phyloP scores from a whole-genome alignment of 2,797 vertebrate genomes.

The Pyrrhura leucotis region DNA sequence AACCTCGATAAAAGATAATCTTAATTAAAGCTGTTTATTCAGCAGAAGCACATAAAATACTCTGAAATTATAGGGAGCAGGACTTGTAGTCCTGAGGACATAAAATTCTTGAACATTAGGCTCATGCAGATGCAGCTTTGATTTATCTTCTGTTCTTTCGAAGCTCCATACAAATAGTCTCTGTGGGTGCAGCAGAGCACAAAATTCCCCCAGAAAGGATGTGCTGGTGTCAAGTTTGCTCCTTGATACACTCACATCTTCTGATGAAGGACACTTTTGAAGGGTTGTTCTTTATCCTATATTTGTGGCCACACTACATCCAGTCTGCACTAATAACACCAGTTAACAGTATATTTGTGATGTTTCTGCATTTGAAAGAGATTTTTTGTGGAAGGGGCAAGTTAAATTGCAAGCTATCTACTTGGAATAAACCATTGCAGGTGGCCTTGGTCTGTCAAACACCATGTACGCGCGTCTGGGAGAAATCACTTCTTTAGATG shows the following conservation, averaged over 20 bases:
- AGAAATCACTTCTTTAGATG: conserved; percentile 88
- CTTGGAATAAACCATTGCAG: conserved; percentile 65
- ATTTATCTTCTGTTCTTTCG: not conserved
- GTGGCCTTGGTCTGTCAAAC: conserved; percentile 93
- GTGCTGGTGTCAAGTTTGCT: not conserved
- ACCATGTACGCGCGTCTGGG: conserved; percentile 93
- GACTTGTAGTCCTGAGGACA: not conserved
- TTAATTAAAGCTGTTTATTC: not conserved
- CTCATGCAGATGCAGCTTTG: not conserved
- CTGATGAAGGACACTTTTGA: not conserved
- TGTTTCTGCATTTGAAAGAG: not conserved
- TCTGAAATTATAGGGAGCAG: not conserved
- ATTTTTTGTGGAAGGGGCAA: not conserved
- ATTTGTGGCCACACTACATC: not conserved
- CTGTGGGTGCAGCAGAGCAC: not conserved
- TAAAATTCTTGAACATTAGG: not conserved
- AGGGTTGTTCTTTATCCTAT: not conserved
- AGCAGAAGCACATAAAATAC: not conserved
- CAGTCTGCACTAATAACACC: not conserved
- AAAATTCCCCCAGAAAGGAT: not conserved
- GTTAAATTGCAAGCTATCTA: not conserved
- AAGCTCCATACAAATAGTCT: not conserved
- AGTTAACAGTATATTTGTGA: not conserved
- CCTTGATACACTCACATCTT: not conserved
- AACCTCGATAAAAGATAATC: not conserved